phyloP scores from a whole-genome alignment of 2,888 invertebrate species.

The Zygogramma bicolorata region DNA sequence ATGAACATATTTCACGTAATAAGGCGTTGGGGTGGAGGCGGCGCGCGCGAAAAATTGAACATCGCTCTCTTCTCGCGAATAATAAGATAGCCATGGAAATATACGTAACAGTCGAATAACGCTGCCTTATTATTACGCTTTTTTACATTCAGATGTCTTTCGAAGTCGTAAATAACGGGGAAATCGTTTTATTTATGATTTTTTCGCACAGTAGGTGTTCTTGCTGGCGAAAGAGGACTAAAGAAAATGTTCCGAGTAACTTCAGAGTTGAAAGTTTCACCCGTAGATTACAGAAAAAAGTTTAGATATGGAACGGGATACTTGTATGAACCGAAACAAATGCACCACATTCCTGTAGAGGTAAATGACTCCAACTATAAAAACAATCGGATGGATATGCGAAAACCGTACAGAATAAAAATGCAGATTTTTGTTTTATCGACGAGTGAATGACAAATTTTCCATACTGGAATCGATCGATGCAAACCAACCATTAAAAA shows the following conservation, averaged over 20 bases:
- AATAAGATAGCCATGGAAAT: slow-evolving; percentile 60
- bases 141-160: slow-evolving; percentile 48
- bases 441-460: too few species aligned
- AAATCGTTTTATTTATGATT: slow-evolving; percentile 46
- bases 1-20: slow-evolving; percentile 66
- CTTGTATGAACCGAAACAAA: too few species aligned
- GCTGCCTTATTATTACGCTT: slow-evolving; percentile 51
- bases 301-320: too few species aligned
- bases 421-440: too few species aligned
- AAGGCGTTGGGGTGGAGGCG: slow-evolving; percentile 56
- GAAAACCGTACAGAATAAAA: too few species aligned
- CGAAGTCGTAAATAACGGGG: slow-evolving; percentile 42
- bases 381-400: too few species aligned
- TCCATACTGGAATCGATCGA: too few species aligned
- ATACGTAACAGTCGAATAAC: slow-evolving; percentile 53
- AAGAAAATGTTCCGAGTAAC: slow-evolving; percentile 5
- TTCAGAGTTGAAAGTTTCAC: too few species aligned
- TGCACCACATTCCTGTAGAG: too few species aligned
- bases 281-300: too few species aligned
- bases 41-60: slow-evolving; percentile 59
- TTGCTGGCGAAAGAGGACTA: slow-evolving; percentile 11
- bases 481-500: too few species aligned
- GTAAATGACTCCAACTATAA: too few species aligned
- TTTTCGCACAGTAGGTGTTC: slow-evolving; percentile 31
- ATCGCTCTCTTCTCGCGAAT: slow-evolving; percentile 55